These are phyloP conservation scores for Coptodon rendalli DNA, from an alignment of 2,113 vertebrate genomes.

Conservation along the genomic window DNA sequence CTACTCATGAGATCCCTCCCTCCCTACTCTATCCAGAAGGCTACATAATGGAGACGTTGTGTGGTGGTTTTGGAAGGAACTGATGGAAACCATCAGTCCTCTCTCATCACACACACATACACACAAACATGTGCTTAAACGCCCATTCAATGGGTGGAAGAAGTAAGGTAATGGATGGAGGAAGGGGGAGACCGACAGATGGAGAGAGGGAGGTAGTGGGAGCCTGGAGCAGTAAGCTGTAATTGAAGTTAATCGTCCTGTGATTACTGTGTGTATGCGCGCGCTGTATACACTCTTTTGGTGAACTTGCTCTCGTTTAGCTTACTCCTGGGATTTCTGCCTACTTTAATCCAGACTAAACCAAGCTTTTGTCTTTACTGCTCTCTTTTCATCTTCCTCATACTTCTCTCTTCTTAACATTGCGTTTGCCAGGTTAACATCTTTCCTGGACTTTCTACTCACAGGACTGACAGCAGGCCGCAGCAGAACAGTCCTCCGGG, in stretches of 20 bases:
- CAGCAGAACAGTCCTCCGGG: slow-evolving; percentile 68
- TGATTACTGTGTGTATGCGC: slow-evolving; percentile 26
- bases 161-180: slow-evolving; percentile 59
- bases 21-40: slow-evolving; percentile 18
- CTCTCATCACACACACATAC: slow-evolving; percentile 35
- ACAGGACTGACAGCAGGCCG: slow-evolving; percentile 69
- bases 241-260: slow-evolving; percentile 65
- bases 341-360: slow-evolving; percentile 56
- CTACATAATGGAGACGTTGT: slow-evolving; percentile 72
- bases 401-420: not conserved
- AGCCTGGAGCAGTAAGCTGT: slow-evolving; percentile 54
- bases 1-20: slow-evolving; percentile 1
- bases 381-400: not conserved
- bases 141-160: slow-evolving; percentile 47
- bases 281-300: not conserved
- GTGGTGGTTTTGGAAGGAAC: slow-evolving; percentile 65
- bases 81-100: slow-evolving; percentile 65
- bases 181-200: slow-evolving; percentile 19
- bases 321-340: slow-evolving; percentile 32
- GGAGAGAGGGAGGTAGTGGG: slow-evolving; percentile 31
- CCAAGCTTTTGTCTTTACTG: not conserved
- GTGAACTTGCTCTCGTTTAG: slow-evolving; percentile 1
- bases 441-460: slow-evolving; percentile 42
- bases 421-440: not conserved
- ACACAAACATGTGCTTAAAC: slow-evolving; percentile 23